These are phyloP conservation scores for Chionomys nivalis DNA, from an alignment of 2,113 vertebrate species.

Conservation along the genomic window DNA sequence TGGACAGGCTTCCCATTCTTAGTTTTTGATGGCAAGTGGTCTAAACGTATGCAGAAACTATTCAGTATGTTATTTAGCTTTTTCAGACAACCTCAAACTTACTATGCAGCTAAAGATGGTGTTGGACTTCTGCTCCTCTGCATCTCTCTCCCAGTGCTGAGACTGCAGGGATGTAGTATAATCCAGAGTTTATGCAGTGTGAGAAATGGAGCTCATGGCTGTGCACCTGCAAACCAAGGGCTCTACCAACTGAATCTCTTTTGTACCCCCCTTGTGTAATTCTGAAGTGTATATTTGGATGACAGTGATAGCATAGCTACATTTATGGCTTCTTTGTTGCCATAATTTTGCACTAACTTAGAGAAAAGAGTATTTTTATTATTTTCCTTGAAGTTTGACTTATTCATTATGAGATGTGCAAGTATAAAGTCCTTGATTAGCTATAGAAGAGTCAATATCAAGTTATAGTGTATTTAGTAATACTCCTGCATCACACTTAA, in stretches of 20 bases:
- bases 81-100: neutral
- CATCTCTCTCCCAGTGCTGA: neutral
- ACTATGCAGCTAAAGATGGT: neutral
- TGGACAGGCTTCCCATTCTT: neutral
- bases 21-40: neutral
- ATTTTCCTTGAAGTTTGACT: neutral
- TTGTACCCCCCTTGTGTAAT: neutral
- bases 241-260: neutral
- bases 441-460: neutral
- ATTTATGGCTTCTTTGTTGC: neutral
- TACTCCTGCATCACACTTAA: neutral
- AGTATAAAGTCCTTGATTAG: neutral
- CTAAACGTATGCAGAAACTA: neutral
- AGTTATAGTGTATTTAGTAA: neutral
- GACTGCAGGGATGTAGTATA: neutral
- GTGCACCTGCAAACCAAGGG: neutral
- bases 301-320: neutral
- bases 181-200: neutral
- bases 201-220: fast-evolving
- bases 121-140: neutral
- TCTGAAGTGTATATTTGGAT: neutral
- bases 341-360: neutral
- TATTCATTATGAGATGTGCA: neutral
- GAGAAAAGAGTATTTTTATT: neutral
- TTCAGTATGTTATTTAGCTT: neutral